These are phyloP conservation scores for Phocoena phocoena DNA, from an alignment of 2,113 vertebrate species.

Conservation along the genomic window DNA sequence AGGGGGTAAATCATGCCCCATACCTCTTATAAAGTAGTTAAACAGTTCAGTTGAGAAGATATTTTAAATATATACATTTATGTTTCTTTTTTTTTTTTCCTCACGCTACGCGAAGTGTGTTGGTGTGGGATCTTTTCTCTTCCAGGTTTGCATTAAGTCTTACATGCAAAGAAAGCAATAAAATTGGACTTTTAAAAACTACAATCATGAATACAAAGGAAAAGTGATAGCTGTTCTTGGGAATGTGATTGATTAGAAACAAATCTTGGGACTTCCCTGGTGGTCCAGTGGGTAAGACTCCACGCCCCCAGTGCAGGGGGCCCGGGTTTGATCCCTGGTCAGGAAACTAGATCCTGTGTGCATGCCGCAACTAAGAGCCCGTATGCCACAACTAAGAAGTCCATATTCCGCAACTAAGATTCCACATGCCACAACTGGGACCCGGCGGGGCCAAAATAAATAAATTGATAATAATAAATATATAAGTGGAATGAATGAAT, in stretches of 20 bases:
- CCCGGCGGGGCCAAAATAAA: no score
- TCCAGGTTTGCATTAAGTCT: neutral
- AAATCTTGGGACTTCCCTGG: no score
- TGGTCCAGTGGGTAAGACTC: no score
- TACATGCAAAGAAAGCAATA: slow-evolving; percentile 13
- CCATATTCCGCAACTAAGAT: no score
- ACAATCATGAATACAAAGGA: neutral
- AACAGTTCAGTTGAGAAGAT: neutral
- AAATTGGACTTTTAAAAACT: neutral
- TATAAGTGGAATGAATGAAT: no score
- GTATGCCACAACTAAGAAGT: no score
- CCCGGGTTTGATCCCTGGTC: no score
- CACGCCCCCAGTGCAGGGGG: no score
- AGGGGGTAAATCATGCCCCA: neutral
- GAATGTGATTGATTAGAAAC: neutral
- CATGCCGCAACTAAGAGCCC: no score
- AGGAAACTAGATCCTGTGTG: no score
- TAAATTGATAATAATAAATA: no score
- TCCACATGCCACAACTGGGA: no score
- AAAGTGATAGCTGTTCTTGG: slow-evolving; percentile 1
- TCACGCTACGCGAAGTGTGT: neutral
- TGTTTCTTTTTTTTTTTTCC: neutral
- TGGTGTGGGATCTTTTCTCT: neutral
- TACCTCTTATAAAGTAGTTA: neutral
- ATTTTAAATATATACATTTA: neutral